Base-by-base conservation (phyloP, 2,797 vertebrate genomes). In the Esox lucius region DNA sequence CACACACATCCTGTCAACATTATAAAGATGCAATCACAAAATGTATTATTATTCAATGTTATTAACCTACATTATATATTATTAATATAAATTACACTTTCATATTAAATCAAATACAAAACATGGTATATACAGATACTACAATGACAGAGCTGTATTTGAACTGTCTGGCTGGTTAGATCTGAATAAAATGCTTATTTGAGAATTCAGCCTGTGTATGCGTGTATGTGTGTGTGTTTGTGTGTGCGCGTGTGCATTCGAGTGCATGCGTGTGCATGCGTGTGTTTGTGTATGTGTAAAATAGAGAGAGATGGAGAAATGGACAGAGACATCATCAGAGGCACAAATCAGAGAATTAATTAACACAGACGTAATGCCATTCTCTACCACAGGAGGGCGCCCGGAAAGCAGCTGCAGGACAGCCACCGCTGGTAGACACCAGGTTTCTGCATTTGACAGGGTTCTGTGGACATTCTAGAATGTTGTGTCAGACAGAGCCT, bases 361-460 rank as follows among this genome's bases (percentile, higher is more conserved):
- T 2, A 88, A 85, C 88, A 91, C 87, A 87, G 87, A 86, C 72
- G 81, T 81, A 81, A 62, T 2, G 69, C n/a, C 80, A 62, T 35
- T 0, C 15, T 1, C 64, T 0, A 2, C 90, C 91, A 86, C 88
- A 73, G 70, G 90, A 87, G 88, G 87, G 84, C 61, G 78, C 83
- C 82, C 82, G 73, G 77, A 28, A 66, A 80, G 85, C 80, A 46
- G 42, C 46, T 46, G 86, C 81, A 1, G 42, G 12, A 16, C 65
- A 19, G 46, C 78, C 79, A 70, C 2, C 64, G 71, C 42, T 16
- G 42, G 42, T 42, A 39, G 35, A 1, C 42, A 1, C 42, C 46
- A 3, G 2, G 42, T 46, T 46, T 46, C 42, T 46, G 42, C 42
- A 1, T 46, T 8, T 9, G 42, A 46, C 42, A 46, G 42, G 42